Percentiles rank a stretch among this genome's conserved stretches.
phyloP scores from a whole-genome alignment of 2,888 invertebrate genomes.

The Pammene aurita region DNA sequence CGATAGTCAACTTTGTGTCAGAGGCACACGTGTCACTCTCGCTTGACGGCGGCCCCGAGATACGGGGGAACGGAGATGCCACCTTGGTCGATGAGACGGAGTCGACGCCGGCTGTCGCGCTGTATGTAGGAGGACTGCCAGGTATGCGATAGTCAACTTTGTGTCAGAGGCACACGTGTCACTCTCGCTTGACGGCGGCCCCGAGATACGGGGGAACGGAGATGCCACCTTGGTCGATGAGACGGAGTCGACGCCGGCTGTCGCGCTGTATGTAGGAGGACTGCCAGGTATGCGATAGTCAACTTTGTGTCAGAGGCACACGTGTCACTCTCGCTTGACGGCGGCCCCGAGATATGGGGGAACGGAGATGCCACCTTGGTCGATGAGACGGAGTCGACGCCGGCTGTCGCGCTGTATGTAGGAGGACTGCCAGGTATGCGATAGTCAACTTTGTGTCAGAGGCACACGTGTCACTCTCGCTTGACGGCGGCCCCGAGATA shows the following conservation, averaged over 20 bases:
- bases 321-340: neutral
- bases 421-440: no score
- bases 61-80: no score
- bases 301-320: neutral
- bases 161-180: conserved; percentile 54
- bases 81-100: no score
- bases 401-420: no score
- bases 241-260: conserved; percentile 66
- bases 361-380: no score
- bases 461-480: conserved; percentile 70
- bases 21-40: neutral
- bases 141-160: no score
- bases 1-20: conserved; percentile 43
- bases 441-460: conserved; percentile 36
- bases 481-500: conserved; percentile 87
- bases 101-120: no score
- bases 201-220: conserved; percentile 52
- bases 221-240: conserved; percentile 62
- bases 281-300: conserved; percentile 86
- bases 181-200: conserved; percentile 89
- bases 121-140: no score
- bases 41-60: no score
- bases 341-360: no score
- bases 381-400: no score
- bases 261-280: conserved; percentile 91